Evolutionary conservation across 30 jellyfish, hydroid and myxozoan species (phyloP).

Genomic region (Hydractinia echinata): DNA sequence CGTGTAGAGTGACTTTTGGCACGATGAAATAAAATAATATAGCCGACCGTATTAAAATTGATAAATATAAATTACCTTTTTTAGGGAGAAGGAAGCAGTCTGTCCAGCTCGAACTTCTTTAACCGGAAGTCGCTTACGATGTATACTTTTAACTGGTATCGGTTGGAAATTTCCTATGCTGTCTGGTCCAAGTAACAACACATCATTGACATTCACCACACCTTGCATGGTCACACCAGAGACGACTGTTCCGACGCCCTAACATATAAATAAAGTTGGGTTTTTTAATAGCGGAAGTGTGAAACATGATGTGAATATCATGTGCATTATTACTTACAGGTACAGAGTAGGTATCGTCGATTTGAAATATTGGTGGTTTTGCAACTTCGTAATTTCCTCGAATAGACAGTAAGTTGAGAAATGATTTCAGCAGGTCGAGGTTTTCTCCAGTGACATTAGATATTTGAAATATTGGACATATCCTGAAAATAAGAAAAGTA

Average conservation of each 20-base stretch:
- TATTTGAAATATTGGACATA: slow-evolving; percentile 92
- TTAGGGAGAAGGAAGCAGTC: slow-evolving; percentile 79
- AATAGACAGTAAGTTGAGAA: slow-evolving; percentile 70
- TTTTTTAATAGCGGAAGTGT: background rate
- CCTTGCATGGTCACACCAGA: slow-evolving; percentile 96
- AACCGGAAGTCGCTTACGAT: slow-evolving; percentile 96
- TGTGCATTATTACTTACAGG: slow-evolving; percentile 51
- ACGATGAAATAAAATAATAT: background rate
- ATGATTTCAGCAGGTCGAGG: slow-evolving; percentile 63
- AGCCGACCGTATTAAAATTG: background rate
- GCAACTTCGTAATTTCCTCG: slow-evolving; percentile 42
- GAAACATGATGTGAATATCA: background rate
- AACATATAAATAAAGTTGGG: background rate
- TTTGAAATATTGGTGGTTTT: slow-evolving; percentile 83
- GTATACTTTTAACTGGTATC: slow-evolving; percentile 82
- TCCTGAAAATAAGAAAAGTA: slow-evolving; percentile 32
- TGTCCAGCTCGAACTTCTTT: slow-evolving; percentile 94
- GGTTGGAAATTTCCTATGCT: slow-evolving; percentile 81
- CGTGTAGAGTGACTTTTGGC: no score
- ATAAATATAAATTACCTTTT: slow-evolving; percentile 47
- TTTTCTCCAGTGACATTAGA: slow-evolving; percentile 92
- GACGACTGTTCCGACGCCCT: slow-evolving; percentile 99
- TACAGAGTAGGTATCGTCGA: slow-evolving; percentile 92
- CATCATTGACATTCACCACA: slow-evolving; percentile 61
- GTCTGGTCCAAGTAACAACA: slow-evolving; percentile 82